Base-by-base conservation (phyloP, 2,888 invertebrate genomes). In the Glaucopsyche alexis region DNA sequence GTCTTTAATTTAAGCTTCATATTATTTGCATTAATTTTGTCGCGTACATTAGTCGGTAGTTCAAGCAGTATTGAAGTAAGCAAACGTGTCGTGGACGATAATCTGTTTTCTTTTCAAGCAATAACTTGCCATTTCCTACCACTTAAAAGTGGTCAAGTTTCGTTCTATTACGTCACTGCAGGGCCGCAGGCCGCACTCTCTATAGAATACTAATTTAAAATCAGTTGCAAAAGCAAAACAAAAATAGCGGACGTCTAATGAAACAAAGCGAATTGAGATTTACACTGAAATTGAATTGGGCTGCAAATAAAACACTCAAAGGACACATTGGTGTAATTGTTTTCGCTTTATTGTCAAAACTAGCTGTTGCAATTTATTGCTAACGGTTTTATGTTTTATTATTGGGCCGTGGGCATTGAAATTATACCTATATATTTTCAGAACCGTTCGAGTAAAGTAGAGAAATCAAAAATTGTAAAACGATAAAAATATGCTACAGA, bases 181-280 rank as follows among this genome's bases (percentile, higher is more conserved):
- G 60, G 60, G 29, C 60, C 29, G 42, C 42, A 50, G 50, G 16
- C 7, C 47, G 9, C n/a, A 29, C 29, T 29, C 55, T 13, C 55
- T 19, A 19, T 29, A 60, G 60, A 60, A 60, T 60, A 60, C 42
- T 16, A 67, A 42, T 67, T 67, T 67, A 16, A 67, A 67, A 67
- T 45, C 16, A n/a, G 11, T 13, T 42, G 45, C 45, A 66, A 67
- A 66, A 67, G 45, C 13, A 67, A 67, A 67, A 66, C n/a, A 11
- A 64, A 72, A 64, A 64, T 64, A 7, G 38, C 19, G 13, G 49
- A n/a, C 60, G 29, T 72, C 72, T 72, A 72, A 72, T 72, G 72
- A 49, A 72, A 72, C 72, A 65, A 72, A 72, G 72, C 65, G 65
- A 64, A 64, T 72, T 64, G 71, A 71, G 64, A 72, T 72, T 72